These are phyloP conservation scores for Leptinotarsa defecta DNA, from an alignment of 1,140 invertebrate species.

Conservation along the genomic window DNA sequence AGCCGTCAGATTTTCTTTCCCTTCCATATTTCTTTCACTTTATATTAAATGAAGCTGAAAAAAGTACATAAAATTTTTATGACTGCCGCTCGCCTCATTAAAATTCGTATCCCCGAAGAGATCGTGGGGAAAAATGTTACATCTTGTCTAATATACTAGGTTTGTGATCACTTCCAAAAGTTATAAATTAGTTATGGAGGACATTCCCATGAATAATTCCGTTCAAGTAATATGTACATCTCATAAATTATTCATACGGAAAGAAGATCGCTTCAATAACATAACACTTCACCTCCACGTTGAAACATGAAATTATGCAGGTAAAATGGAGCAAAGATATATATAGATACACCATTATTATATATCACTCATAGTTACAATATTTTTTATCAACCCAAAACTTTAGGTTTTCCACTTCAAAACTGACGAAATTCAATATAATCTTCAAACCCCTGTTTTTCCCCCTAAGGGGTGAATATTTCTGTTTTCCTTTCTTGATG, in stretches of 20 bases:
- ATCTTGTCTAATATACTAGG: conserved; percentile 4
- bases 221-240: background rate
- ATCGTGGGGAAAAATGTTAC: conserved; percentile 5
- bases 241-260: background rate
- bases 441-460: too few species aligned
- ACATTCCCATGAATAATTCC: conserved; percentile 6
- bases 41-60: conserved; percentile 3
- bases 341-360: too few species aligned
- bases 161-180: background rate
- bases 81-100: background rate
- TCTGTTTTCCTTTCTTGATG: too few species aligned
- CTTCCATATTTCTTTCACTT: background rate
- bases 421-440: too few species aligned
- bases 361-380: too few species aligned
- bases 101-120: background rate
- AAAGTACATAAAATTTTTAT: conserved; percentile 7
- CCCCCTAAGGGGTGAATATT: too few species aligned
- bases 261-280: background rate
- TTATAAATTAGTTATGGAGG: background rate
- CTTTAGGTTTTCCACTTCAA: too few species aligned
- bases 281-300: background rate
- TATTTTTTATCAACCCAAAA: too few species aligned
- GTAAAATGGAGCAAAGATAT: background rate
- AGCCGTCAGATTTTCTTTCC: background rate
- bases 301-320: background rate